Percentiles rank a stretch among this genome's conserved stretches.
Evolutionary conservation across 1,140 invertebrate species (phyloP).

Genomic region (Ridgeia piscesae): DNA sequence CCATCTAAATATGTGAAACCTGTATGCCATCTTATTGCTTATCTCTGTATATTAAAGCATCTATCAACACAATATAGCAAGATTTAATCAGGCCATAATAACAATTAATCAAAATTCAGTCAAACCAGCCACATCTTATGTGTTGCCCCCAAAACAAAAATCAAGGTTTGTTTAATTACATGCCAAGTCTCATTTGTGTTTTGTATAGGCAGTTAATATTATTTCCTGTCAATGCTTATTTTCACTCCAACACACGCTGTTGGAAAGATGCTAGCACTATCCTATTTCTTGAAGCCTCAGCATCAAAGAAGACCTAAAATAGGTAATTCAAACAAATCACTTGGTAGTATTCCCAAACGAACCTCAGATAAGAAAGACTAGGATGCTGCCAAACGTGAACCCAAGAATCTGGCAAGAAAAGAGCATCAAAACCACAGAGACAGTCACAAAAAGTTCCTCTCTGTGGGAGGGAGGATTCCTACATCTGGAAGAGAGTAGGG

Average conservation of each 20-base stretch:
- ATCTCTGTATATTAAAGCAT: no score
- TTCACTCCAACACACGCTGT: background rate
- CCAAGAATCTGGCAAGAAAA: background rate
- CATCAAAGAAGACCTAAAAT: background rate
- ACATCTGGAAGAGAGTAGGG: background rate
- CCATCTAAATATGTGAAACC: no score
- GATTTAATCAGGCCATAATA: no score
- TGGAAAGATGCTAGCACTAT: background rate
- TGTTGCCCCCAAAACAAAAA: no score
- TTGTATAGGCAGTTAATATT: background rate
- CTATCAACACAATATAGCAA: no score
- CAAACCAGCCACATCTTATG: no score
- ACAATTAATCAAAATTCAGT: no score
- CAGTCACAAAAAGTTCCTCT: background rate
- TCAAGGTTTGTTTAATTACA: no score
- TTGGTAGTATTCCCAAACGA: background rate
- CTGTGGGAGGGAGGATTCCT: background rate
- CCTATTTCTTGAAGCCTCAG: no score
- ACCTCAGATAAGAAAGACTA: background rate
- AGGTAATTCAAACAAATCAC: background rate
- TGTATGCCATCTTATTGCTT: no score
- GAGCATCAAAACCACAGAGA: background rate
- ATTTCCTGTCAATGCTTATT: background rate
- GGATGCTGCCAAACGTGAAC: background rate
- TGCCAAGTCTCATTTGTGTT: background rate